Conservation (phyloP, 2,113 vertebrate genomes). For the Chamaetylas fuelleborni region DNA sequence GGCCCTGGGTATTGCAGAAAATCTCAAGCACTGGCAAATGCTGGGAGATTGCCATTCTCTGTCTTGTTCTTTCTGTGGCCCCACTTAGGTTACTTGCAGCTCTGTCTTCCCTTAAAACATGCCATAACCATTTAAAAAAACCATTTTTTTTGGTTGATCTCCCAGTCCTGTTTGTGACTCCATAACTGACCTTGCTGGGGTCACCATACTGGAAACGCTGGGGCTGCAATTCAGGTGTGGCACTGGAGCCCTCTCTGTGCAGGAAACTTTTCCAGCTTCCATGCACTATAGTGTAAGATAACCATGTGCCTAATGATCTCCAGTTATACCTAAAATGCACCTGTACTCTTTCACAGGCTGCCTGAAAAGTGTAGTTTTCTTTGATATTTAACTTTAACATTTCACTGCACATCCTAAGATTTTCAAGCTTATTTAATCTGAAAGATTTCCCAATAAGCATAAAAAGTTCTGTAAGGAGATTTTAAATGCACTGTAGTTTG, state of each 20-base stretch:
- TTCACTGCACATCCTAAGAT: background rate
- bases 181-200: rapidly evolving
- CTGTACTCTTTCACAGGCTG: background rate
- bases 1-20: background rate
- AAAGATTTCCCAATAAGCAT: background rate
- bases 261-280: background rate
- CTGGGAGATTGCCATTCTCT: background rate
- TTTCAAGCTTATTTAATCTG: background rate
- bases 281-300: background rate
- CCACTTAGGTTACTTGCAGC: background rate
- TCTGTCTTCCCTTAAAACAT: background rate
- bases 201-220: background rate
- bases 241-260: background rate
- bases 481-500: background rate
- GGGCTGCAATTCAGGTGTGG: background rate
- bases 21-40: background rate
- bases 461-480: background rate
- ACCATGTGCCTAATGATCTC: background rate
- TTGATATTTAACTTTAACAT: background rate
- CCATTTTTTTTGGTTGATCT: background rate
- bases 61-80: background rate
- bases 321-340: background rate
- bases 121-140: background rate
- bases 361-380: background rate
- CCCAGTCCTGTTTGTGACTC: background rate